A percentile compares a stretch with the other conserved stretches of the same genome.
Evolutionary conservation across 2,888 invertebrate species (phyloP).

Genomic region (Chorisops tibialis): DNA sequence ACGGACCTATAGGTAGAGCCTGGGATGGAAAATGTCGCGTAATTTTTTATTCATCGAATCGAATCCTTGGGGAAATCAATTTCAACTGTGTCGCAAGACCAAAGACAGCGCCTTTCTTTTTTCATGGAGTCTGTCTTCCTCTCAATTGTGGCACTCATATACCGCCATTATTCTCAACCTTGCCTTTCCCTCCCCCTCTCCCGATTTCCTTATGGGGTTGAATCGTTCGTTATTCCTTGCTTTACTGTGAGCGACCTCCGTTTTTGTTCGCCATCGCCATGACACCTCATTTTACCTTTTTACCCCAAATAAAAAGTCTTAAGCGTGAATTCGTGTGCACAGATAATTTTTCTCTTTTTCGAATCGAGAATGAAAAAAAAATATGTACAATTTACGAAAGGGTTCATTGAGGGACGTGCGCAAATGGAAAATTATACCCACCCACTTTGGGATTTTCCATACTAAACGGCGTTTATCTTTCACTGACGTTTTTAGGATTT

Average conservation of each 20-base stretch:
- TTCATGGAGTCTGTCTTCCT: neutral
- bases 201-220: no score
- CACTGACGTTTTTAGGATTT: constrained; percentile 35
- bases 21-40: constrained; percentile 27
- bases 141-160: neutral
- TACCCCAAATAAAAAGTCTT: neutral
- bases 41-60: constrained; percentile 33
- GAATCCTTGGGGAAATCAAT: constrained; percentile 34
- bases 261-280: neutral
- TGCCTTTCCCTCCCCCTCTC: no score
- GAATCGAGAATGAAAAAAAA: neutral
- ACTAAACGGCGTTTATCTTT: constrained; percentile 35
- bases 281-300: neutral
- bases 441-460: constrained; percentile 33
- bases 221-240: no score
- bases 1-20: no score
- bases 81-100: constrained; percentile 26
- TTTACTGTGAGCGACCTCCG: no score
- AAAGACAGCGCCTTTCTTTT: neutral
- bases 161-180: neutral
- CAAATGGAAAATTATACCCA: constrained; percentile 29
- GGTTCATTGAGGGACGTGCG: constrained; percentile 2
- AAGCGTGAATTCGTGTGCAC: constrained; percentile 1
- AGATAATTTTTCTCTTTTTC: neutral
- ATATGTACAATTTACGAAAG: no score